These are phyloP conservation scores for Drosophila arizonae DNA, from an alignment of 1,140 invertebrate genomes.

Conservation along the genomic window DNA sequence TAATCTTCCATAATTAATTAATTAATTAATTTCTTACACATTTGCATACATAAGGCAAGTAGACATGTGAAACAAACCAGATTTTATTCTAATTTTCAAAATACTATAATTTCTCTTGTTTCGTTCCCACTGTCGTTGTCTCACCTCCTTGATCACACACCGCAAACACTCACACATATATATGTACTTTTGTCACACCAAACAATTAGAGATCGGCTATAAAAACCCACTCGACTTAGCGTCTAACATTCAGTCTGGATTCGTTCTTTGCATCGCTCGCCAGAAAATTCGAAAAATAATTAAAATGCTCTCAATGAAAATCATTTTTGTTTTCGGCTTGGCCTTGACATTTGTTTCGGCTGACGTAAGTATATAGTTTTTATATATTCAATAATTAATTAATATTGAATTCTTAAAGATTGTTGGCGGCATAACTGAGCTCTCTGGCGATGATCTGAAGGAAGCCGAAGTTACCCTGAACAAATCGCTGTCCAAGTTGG, in stretches of 20 bases:
- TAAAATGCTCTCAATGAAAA: slow-evolving; percentile 25
- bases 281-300: neutral
- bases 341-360: slow-evolving; percentile 6
- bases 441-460: slow-evolving; percentile 20
- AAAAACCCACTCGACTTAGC: neutral
- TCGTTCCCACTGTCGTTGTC: too few species aligned
- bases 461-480: slow-evolving; percentile 33
- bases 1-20: too few species aligned
- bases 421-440: slow-evolving; percentile 8
- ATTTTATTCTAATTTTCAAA: neutral
- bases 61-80: too few species aligned
- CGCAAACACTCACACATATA: neutral
- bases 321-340: slow-evolving; percentile 14
- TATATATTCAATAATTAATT: neutral
- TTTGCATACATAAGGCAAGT: too few species aligned
- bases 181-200: neutral
- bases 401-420: neutral
- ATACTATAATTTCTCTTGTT: too few species aligned
- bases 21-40: too few species aligned
- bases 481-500: slow-evolving; percentile 21
- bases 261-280: neutral
- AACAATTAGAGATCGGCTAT: slow-evolving; percentile 4
- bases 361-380: slow-evolving; percentile 5
- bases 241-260: slow-evolving; percentile 5
- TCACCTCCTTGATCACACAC: too few species aligned